Evolutionary conservation across 2,888 invertebrate genomes (phyloP).

Genomic region (Unio delphinus): DNA sequence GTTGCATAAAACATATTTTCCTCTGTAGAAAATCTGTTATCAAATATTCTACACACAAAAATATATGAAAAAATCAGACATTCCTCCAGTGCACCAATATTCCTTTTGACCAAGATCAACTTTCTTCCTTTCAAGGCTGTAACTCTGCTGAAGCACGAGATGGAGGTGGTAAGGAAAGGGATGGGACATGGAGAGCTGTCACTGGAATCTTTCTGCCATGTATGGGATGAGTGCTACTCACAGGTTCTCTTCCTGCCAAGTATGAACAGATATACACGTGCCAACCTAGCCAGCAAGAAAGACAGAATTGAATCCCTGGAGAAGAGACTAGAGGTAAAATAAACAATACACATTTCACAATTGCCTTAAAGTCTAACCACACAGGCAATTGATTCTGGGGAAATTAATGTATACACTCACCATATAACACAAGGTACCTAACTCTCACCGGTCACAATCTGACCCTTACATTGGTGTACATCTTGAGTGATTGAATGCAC

Average conservation of each 20-base stretch:
- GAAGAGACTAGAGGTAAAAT: slow-evolving; percentile 82
- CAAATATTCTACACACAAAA: too few species aligned
- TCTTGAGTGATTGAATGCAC: too few species aligned
- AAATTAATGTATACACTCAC: too few species aligned
- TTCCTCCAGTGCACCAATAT: too few species aligned
- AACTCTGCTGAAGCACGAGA: slow-evolving; percentile 76
- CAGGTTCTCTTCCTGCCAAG: slow-evolving; percentile 93
- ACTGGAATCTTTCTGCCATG: slow-evolving; percentile 89
- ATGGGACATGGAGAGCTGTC: slow-evolving; percentile 97
- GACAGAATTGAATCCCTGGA: slow-evolving; percentile 95
- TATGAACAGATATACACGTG: slow-evolving; percentile 92
- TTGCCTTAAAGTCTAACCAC: background rate
- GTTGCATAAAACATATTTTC: too few species aligned
- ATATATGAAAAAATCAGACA: too few species aligned
- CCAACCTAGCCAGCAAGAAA: slow-evolving; percentile 95
- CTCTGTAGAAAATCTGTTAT: too few species aligned
- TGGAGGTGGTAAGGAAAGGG: slow-evolving; percentile 90
- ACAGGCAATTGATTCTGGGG: too few species aligned
- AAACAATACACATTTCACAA: background rate
- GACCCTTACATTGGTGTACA: too few species aligned
- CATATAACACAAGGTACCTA: too few species aligned
- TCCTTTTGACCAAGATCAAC: too few species aligned
- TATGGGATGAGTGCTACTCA: slow-evolving; percentile 96
- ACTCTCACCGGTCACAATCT: too few species aligned
- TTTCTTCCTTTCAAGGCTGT: slow-evolving; percentile 43